Percentiles rank a stretch among this genome's conserved stretches.
Evolutionary conservation across 2,797 vertebrate genomes (phyloP).

Genomic region (Clarias pachynema): DNA sequence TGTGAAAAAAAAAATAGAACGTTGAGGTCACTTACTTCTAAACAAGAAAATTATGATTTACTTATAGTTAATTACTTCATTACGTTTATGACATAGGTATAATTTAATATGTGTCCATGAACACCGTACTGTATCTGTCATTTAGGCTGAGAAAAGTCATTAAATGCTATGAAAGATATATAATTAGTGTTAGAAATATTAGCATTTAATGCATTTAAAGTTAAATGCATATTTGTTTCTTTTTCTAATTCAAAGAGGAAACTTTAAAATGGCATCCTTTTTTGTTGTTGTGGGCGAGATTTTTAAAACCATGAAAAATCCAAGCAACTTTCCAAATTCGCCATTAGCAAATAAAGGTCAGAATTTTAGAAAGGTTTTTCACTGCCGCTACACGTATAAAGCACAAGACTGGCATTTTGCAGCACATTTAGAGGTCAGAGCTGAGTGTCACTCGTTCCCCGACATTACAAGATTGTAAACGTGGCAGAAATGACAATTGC

Average conservation of each 20-base stretch:
- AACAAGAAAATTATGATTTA: neutral
- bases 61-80: neutral
- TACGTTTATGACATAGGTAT: neutral
- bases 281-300: neutral
- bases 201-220: neutral
- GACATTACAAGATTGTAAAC: constrained; percentile 10
- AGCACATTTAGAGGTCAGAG: constrained; percentile 4
- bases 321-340: neutral
- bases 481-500: neutral
- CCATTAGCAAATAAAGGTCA: constrained; percentile 10
- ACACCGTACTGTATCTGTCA: neutral
- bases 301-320: neutral
- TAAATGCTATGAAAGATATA: neutral
- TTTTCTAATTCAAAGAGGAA: neutral
- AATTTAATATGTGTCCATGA: neutral
- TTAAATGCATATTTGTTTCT: neutral
- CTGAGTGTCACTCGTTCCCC: neutral
- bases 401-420: neutral
- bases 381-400: neutral
- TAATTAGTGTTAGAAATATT: neutral
- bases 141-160: neutral
- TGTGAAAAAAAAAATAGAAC: neutral
- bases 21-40: neutral
- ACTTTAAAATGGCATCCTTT: neutral
- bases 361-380: neutral